A percentile compares a stretch with the other conserved stretches of the same genome.
These are phyloP conservation scores for Mus pahari DNA, from an alignment of 2,113 vertebrate species.

Conservation along the genomic window DNA sequence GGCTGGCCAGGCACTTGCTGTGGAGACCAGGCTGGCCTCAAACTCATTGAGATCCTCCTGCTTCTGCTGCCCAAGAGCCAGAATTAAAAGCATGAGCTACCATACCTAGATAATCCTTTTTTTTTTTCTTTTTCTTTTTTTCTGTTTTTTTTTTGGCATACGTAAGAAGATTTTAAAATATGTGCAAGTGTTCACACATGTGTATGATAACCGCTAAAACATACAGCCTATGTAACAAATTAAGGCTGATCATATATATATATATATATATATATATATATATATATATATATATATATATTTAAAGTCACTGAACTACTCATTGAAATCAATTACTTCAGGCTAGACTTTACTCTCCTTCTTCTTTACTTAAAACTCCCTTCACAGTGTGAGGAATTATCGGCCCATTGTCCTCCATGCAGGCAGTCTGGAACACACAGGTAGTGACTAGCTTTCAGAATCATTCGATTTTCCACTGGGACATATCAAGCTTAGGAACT, in stretches of 20 bases:
- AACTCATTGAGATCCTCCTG: not conserved
- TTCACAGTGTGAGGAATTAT: not conserved
- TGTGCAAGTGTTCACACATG: not conserved
- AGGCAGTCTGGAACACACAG: not conserved
- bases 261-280: too few species aligned
- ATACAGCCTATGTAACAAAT: not conserved
- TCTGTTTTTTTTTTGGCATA: not conserved
- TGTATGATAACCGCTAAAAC: not conserved
- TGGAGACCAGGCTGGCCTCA: not conserved
- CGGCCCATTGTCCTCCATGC: not conserved
- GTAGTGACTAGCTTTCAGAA: not conserved
- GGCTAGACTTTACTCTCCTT: not conserved
- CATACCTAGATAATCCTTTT: not conserved
- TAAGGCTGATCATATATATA: too few species aligned
- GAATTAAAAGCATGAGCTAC: not conserved
- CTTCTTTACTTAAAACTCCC: not conserved
- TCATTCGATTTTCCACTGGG: not conserved
- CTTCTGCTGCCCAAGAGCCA: not conserved
- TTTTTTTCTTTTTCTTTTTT: not conserved
- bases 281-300: too few species aligned
- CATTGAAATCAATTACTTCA: not conserved
- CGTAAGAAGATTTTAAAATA: not conserved
- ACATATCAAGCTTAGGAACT: slow-evolving; percentile 21
- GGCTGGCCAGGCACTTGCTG: not conserved
- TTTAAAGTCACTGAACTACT: not conserved